phyloP scores from a whole-genome alignment of 2,113 vertebrate genomes.

The Meleagris gallopavo region DNA sequence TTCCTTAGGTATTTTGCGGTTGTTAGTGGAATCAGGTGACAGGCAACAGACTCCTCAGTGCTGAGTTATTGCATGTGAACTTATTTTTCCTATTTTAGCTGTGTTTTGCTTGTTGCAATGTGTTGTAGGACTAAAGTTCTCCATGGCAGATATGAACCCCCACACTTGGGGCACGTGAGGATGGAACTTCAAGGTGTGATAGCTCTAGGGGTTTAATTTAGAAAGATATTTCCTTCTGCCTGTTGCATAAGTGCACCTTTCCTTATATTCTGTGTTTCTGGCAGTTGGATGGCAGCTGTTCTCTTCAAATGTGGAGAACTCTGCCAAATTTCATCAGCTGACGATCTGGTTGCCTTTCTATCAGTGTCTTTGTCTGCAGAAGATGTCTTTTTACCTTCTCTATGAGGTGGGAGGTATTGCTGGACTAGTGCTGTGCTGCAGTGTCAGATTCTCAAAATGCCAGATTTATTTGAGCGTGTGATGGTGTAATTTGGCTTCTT shows the following conservation, averaged over 20 bases:
- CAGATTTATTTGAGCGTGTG: slow-evolving; percentile 18
- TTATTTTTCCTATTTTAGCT: neutral
- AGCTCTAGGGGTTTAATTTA: neutral
- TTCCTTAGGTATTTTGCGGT: neutral
- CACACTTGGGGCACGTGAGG: neutral
- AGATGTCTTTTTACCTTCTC: neutral
- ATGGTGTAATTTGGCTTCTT: slow-evolving; percentile 40
- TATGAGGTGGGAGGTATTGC: neutral
- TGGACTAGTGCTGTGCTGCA: neutral
- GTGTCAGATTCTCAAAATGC: slow-evolving; percentile 30
- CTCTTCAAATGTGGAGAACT: neutral
- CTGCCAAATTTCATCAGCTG: neutral
- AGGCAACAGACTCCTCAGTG: neutral
- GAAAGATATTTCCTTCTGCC: neutral
- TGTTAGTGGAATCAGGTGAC: neutral
- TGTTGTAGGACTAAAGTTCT: neutral
- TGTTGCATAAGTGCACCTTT: neutral
- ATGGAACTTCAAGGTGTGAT: neutral
- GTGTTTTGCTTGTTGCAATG: neutral
- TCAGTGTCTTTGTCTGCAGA: neutral
- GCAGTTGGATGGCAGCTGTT: neutral
- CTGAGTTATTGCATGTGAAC: neutral
- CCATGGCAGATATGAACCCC: neutral
- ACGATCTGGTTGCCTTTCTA: neutral
- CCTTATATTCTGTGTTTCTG: neutral